Conservation (phyloP, 2,888 invertebrate species). For the Cryptus viduatorius region DNA sequence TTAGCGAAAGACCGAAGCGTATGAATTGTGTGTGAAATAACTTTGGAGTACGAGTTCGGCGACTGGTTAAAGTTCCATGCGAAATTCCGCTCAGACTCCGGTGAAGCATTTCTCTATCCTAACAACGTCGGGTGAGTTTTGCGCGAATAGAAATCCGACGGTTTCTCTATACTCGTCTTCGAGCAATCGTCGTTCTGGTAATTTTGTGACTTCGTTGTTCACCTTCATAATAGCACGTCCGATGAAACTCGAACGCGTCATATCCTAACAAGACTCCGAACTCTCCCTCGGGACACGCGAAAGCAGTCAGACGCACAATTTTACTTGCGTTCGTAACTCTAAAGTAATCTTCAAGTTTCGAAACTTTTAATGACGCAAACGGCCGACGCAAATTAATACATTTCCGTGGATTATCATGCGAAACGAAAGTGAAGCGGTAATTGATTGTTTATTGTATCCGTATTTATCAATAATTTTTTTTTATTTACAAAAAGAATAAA, state of each 20-base stretch:
- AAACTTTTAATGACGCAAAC: neutral
- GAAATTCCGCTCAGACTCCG: slow-evolving; percentile 27
- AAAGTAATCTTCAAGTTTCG: neutral
- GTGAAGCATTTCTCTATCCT: neutral
- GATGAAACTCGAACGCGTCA: neutral
- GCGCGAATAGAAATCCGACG: neutral
- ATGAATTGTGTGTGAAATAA: slow-evolving; percentile 36
- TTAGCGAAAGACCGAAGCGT: slow-evolving; percentile 18
- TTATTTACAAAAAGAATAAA: too few species aligned
- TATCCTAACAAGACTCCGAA: neutral
- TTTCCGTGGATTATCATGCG: neutral
- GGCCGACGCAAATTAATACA: neutral
- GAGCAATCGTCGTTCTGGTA: slow-evolving; percentile 7
- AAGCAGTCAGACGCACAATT: neutral
- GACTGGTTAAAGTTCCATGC: slow-evolving; percentile 15
- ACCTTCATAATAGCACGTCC: neutral
- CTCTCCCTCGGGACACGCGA: neutral
- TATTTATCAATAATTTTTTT: neutral
- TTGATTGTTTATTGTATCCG: neutral
- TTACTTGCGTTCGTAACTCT: neutral
- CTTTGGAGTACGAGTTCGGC: slow-evolving; percentile 16
- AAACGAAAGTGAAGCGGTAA: neutral
- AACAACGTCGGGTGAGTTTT: neutral
- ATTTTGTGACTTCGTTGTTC: slow-evolving; percentile 7
- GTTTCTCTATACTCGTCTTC: slow-evolving; percentile 15